A percentile compares a stretch with the other conserved stretches of the same genome.
Evolutionary conservation across 2,888 invertebrate genomes (phyloP).

Genomic region (Oasisia sp.): DNA sequence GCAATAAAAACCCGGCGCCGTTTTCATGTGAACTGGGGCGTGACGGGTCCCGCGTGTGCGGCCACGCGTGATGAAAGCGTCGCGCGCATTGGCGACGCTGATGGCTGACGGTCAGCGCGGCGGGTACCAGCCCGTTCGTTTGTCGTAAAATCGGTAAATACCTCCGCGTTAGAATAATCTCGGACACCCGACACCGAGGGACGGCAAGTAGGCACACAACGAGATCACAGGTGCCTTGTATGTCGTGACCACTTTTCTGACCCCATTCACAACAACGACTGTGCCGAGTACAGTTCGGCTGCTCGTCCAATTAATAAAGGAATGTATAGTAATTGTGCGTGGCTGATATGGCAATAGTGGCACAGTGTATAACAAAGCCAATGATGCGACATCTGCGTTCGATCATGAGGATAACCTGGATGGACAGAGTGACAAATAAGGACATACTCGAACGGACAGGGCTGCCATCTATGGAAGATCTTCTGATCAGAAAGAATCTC

Average conservation of each 20-base stretch:
- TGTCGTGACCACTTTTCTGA: background rate
- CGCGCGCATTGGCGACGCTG: background rate
- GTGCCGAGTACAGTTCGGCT: background rate
- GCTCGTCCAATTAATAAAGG: background rate
- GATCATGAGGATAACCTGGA: too few relatives aligned
- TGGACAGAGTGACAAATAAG: too few relatives aligned
- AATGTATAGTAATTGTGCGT: background rate
- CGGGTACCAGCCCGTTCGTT: background rate
- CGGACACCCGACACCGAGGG: background rate
- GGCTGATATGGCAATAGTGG: background rate
- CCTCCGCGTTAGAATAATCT: background rate
- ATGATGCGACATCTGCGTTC: too few relatives aligned
- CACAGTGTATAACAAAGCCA: too few relatives aligned
- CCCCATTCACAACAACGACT: background rate
- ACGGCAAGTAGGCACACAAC: background rate
- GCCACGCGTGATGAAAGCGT: background rate
- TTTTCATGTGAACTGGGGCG: background rate
- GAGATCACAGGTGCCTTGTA: background rate
- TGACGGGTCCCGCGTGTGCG: background rate
- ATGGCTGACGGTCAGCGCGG: background rate
- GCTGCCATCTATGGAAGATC: too few relatives aligned
- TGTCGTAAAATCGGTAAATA: background rate
- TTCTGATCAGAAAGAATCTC: too few relatives aligned
- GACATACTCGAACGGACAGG: too few relatives aligned
- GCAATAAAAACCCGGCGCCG: constrained; percentile 11